Conservation (phyloP, 2,113 vertebrate species). For the Ifrita kowaldi region DNA sequence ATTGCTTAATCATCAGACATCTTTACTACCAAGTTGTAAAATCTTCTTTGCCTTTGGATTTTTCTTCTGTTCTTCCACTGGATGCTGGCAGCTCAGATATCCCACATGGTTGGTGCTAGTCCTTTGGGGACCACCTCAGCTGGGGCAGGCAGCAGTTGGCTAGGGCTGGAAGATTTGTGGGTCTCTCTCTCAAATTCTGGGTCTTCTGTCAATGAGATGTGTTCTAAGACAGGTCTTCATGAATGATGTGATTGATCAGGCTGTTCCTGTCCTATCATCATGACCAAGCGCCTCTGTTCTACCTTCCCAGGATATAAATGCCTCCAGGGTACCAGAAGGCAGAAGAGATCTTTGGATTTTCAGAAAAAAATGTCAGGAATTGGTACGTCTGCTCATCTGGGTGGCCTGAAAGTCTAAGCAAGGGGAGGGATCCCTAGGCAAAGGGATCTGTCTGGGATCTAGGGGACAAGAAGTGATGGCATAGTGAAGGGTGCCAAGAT, state of each 20-base stretch:
- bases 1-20: not conserved
- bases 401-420: not conserved
- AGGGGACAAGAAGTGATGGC: not conserved
- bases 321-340: not conserved
- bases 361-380: constrained; percentile 8
- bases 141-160: not conserved
- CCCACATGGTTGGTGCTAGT: not conserved
- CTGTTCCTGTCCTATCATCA: not conserved
- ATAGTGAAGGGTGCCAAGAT: not conserved
- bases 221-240: not conserved
- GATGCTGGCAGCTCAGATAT: not conserved
- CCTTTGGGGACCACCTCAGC: not conserved
- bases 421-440: not conserved
- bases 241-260: not conserved
- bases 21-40: not conserved
- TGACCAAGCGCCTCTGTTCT: not conserved
- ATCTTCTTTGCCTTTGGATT: not conserved
- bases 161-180: not conserved
- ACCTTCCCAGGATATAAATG: constrained; percentile 54
- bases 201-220: not conserved
- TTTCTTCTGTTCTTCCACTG: not conserved
- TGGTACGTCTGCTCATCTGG: constrained; percentile 20
- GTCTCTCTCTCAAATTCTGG: not conserved
- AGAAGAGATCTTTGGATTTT: constrained; percentile 50
- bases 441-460: not conserved